These are phyloP conservation scores for Peromyscus attwateri DNA, from an alignment of 2,797 vertebrate genomes.

Conservation along the genomic window DNA sequence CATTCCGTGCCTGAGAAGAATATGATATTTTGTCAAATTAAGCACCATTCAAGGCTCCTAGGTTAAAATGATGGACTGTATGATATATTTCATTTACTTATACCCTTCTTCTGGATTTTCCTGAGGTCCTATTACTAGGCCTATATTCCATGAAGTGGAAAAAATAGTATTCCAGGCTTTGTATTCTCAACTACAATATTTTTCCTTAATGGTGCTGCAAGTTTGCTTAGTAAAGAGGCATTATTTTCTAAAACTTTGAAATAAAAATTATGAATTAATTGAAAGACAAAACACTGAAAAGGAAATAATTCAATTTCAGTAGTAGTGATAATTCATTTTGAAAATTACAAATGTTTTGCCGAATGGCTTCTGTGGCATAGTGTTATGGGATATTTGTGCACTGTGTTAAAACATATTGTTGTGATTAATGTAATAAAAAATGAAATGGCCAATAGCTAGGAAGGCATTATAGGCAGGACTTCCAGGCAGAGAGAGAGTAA, in stretches of 20 bases:
- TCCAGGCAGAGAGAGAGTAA: not conserved
- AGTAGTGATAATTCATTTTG: not conserved
- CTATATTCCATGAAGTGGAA: not conserved
- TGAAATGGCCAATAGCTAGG: not conserved
- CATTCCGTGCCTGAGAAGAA: not conserved
- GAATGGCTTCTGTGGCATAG: constrained; percentile 5
- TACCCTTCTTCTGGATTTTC: not conserved
- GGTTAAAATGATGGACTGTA: not conserved
- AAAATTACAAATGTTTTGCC: not conserved
- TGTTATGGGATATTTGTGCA: not conserved
- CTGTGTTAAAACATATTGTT: not conserved
- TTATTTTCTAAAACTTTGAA: not conserved
- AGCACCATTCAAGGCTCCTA: not conserved
- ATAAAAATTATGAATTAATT: constrained; percentile 25
- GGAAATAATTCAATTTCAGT: not conserved
- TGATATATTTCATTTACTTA: not conserved
- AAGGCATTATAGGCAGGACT: not conserved
- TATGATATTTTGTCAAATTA: not conserved
- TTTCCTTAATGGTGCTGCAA: not conserved
- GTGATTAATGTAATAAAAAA: not conserved
- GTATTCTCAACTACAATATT: not conserved
- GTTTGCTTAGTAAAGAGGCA: not conserved
- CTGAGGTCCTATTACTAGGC: not conserved
- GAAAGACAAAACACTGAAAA: not conserved
- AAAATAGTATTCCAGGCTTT: not conserved